Conservation (phyloP, 2,113 vertebrate species). For the Lichenostomus cassidix region DNA sequence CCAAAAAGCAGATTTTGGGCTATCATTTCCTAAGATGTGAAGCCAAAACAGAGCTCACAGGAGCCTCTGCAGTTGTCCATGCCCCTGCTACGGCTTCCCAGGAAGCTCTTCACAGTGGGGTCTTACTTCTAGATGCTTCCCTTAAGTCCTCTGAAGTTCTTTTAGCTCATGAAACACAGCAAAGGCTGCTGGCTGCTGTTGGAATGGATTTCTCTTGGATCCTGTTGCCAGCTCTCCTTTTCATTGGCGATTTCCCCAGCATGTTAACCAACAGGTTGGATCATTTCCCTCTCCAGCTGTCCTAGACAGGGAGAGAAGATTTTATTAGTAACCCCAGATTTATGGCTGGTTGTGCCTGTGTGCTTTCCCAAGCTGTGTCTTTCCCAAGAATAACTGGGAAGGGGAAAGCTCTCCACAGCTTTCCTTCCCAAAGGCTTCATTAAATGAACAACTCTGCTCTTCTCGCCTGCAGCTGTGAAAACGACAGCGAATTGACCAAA, state of each 20-base stretch:
- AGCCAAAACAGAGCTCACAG: neutral
- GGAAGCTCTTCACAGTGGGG: neutral
- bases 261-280: neutral
- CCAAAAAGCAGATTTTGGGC: neutral
- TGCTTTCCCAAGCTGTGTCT: neutral
- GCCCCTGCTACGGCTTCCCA: neutral
- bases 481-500: accelerated
- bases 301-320: neutral
- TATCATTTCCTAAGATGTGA: neutral
- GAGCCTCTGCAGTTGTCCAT: neutral
- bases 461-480: neutral
- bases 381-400: neutral
- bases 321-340: neutral
- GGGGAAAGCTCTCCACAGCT: neutral
- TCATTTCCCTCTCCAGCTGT: neutral
- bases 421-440: neutral
- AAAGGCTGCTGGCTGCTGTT: accelerated
- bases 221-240: neutral
- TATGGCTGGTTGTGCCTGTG: accelerated
- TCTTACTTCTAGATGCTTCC: neutral
- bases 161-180: neutral
- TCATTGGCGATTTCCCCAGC: neutral
- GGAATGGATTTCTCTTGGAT: neutral
- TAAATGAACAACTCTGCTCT: neutral
- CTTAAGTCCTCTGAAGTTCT: neutral